phyloP scores from a whole-genome alignment of 2,113 vertebrate species.

The Coryphaenoides rupestris region DNA sequence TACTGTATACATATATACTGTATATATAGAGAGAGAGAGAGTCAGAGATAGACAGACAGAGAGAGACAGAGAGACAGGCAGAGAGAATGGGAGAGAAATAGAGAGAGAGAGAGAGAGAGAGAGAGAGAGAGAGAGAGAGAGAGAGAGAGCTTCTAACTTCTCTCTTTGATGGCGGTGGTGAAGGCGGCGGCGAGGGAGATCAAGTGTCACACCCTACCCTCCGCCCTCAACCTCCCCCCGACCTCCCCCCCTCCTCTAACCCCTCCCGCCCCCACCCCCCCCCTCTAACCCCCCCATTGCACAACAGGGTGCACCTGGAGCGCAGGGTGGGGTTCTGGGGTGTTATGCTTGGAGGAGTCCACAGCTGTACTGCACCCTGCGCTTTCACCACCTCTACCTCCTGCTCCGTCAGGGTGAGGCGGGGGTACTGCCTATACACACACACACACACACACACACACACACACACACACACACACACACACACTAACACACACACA shows the following conservation, averaged over 20 bases:
- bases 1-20: constrained; percentile 20
- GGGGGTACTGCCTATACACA: constrained; percentile 9
- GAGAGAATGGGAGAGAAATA: too few species aligned
- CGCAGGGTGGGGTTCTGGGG: constrained; percentile 45
- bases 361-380: constrained; percentile 25
- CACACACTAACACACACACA: constrained; percentile 12
- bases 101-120: too few species aligned
- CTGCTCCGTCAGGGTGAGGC: constrained; percentile 13
- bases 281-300: constrained; percentile 10
- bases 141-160: too few species aligned
- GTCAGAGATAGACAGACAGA: too few species aligned
- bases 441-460: background rate
- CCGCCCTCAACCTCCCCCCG: too few species aligned
- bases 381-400: constrained; percentile 51
- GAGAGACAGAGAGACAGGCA: too few species aligned
- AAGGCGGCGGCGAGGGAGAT: too few species aligned
- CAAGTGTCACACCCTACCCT: too few species aligned
- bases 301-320: constrained; percentile 63
- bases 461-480: background rate
- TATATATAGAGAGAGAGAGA: constrained; percentile 26
- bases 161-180: too few species aligned
- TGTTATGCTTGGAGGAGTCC: constrained; percentile 47
- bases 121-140: too few species aligned
- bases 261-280: background rate
- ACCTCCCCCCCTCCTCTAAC: background rate